Conservation (phyloP, 2,888 invertebrate genomes). For the Hydrotaea cyrtoneurina region DNA sequence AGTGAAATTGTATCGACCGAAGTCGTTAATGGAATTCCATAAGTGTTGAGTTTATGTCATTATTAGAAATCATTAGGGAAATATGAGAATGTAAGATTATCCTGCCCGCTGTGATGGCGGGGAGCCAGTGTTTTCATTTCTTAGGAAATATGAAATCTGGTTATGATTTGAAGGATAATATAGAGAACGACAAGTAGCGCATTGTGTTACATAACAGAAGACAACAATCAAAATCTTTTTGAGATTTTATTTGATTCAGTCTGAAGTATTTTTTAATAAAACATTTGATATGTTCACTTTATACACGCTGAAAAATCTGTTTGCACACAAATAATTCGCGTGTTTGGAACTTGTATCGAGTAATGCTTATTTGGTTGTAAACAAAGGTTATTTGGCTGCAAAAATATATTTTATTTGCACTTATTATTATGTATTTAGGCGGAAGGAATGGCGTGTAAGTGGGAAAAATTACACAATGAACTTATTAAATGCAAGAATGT, state of each 20-base stretch:
- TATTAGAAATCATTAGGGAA: neutral
- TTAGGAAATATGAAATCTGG: neutral
- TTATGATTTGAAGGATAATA: no score
- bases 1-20: neutral
- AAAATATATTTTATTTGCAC: no score
- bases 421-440: no score
- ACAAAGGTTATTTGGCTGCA: no score
- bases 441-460: no score
- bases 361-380: no score
- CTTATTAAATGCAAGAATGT: no score
- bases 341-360: no score
- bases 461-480: no score
- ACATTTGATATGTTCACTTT: neutral
- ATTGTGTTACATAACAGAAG: neutral
- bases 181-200: no score
- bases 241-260: neutral
- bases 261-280: neutral
- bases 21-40: neutral
- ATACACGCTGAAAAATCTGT: no score
- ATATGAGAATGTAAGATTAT: neutral
- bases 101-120: neutral
- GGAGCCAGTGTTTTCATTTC: neutral
- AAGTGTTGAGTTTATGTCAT: neutral
- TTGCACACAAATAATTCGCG: no score
- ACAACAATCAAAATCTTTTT: neutral